Evolutionary conservation across 1,140 invertebrate genomes (phyloP), one percentile per base, ranked within the genome.

Genomic region (Drosophila subpulchrella): DNA sequence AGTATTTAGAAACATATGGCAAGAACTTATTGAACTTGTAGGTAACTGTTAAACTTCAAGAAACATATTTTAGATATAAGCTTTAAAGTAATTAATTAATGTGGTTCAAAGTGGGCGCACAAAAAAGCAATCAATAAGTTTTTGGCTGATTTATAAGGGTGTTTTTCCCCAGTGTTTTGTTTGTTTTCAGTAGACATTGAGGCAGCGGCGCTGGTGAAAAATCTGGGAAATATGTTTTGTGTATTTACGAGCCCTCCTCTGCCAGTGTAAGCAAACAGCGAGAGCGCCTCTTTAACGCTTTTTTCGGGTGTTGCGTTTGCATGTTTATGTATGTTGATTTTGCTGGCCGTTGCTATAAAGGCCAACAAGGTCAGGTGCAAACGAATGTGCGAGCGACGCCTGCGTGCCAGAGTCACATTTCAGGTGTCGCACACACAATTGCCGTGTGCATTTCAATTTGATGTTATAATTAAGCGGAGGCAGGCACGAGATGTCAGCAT

Each of bases 261-360:
- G 56, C 39, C 60, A 53, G 42, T 44, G 54, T 55, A 75, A 75
- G 56, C 54, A 67, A 67, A 36, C 46, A 62, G 53, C 32, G 47
- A 47, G 36, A 51, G 62, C 71, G 39, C 17, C 75, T 57, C 36
- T 53, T 72, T 66, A 78, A 65, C 68, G 20, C 17, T 41, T 70
- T 70, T 70, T 70, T 66, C 15, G 67, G 67, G 42, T 71, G 51
- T 70, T 70, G 42, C 66, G 51, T 63, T 62, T 80, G 78, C 77
- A 80, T 80, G 78, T 71, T 80, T 70, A 47, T 65, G 58, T 56
- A 75, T 65, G 70, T 73, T 80, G 77, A 80, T 80, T 80, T 68
- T 75, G 54, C 65, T 74, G 61, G 60, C 76, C 38, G 76, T 74
- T 68, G 71, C 80, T 80, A 80, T 80, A 48, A 75, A 63, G 53